Percentiles rank a stretch among this genome's conserved stretches.
Conservation (phyloP, 2,888 invertebrate species). For the Melinaea marsaeus region DNA sequence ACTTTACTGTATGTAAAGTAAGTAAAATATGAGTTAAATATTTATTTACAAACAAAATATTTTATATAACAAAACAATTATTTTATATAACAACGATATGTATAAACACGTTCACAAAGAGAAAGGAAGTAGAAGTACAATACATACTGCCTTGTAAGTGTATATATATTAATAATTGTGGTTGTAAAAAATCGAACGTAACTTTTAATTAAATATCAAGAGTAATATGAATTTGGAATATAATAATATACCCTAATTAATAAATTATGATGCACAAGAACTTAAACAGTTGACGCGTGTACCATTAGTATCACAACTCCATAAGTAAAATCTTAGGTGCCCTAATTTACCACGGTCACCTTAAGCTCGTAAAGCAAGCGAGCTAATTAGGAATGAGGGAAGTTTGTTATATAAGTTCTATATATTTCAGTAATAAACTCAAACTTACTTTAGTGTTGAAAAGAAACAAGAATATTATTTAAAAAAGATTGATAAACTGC, state of each 20-base stretch:
- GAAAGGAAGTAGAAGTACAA: constrained; percentile 12
- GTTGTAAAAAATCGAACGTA: too few species aligned
- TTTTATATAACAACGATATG: too few species aligned
- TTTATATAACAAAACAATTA: not conserved
- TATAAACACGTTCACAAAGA: not conserved
- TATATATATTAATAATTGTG: too few species aligned
- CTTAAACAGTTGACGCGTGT: not conserved
- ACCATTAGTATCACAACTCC: constrained; percentile 9
- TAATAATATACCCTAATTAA: not conserved
- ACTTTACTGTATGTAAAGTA: too few species aligned
- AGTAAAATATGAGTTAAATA: too few species aligned
- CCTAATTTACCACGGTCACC: constrained; percentile 35
- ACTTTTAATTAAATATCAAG: too few species aligned
- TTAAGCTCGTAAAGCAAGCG: constrained; percentile 34
- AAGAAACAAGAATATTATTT: too few species aligned
- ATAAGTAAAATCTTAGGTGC: constrained; percentile 35
- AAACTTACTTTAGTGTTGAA: not conserved
- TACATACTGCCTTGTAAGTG: too few species aligned
- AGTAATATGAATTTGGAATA: too few species aligned
- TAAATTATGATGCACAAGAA: not conserved
- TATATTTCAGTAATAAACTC: not conserved
- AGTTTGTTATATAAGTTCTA: constrained; percentile 11
- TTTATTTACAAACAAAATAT: too few species aligned
- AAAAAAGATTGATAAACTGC: too few species aligned
- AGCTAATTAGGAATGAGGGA: constrained; percentile 35